Evolutionary conservation across 2,888 invertebrate genomes (phyloP).

Genomic region (Anthophora plumipes): DNA sequence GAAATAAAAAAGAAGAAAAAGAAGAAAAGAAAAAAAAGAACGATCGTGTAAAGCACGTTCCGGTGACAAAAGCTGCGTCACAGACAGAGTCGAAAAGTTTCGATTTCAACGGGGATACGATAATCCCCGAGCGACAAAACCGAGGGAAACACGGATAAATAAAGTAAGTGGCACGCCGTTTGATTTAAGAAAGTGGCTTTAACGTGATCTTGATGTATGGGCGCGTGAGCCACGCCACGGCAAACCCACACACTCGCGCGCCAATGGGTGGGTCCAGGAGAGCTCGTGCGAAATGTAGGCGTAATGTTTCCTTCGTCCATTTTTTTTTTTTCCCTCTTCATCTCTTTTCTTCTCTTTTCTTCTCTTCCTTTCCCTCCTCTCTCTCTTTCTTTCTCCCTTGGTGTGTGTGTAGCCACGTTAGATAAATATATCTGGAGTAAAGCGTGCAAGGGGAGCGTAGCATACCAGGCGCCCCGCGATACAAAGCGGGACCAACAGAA

Average conservation of each 20-base stretch:
- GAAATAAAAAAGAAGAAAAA: too few relatives aligned
- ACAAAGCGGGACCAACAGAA: conserved; percentile 24
- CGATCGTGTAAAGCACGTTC: neutral
- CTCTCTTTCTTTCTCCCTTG: conserved; percentile 13
- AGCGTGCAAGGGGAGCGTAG: neutral
- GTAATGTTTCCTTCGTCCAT: conserved; percentile 56
- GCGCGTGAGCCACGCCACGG: conserved; percentile 52
- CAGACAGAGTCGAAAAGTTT: conserved; percentile 19
- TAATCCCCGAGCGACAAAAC: conserved; percentile 24
- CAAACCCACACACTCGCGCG: conserved; percentile 53
- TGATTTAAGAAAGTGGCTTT: conserved; percentile 69
- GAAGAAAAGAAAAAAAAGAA: neutral
- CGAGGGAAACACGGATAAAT: conserved; percentile 45
- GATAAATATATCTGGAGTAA: conserved; percentile 46
- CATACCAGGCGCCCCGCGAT: conserved; percentile 1
- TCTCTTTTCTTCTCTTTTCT: neutral
- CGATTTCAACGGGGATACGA: conserved; percentile 42
- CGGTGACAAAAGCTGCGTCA: conserved; percentile 10
- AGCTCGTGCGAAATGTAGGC: conserved; percentile 68
- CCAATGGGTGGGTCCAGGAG: conserved; percentile 64
- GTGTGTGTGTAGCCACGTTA: conserved; percentile 6
- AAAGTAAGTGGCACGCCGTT: conserved; percentile 59
- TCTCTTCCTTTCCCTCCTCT: neutral
- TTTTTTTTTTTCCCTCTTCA: conserved; percentile 23
- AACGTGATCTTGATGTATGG: conserved; percentile 71